Base-by-base conservation (phyloP, 2,113 vertebrate genomes). In the Apodemus sylvaticus region DNA sequence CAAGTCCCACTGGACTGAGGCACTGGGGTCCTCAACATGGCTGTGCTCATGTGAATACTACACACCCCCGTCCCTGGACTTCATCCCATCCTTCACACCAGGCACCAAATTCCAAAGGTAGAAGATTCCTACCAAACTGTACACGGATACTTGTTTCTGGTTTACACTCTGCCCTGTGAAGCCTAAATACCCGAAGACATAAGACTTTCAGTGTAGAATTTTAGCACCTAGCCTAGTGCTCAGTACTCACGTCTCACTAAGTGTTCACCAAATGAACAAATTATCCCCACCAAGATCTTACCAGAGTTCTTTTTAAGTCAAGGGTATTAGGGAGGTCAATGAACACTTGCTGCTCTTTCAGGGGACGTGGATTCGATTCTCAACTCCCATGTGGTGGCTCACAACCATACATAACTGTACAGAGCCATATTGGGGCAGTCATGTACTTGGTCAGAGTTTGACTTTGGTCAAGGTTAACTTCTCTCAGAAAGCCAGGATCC, bases 121-220 rank as follows among this genome's bases (percentile, higher is more conserved):
- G 85, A 70, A 94, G 83, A 94, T 90, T 92, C 55, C 36, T 74
- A 10, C 14, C n/a, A 66, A 92, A 34, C 82, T 77, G 26, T 31
- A 1, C 20, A 73, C 3, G 17, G 26, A 62, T 48, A 51, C 85
- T 73, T 74, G 55, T 19, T n/a, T n/a, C 53, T 45, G 26, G 68
- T 7, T 20, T 74, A 14, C 48, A 11, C 3, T 62, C 66, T 73
- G 22, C 36, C 66, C 36, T 60, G 42, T 91, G 31, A 51, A 89
- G 68, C 7, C 19, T 39, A 31, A 85, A 55, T 70, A 45, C 34
- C 66, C 13, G 31, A 91, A 34, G 76, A 12, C 81, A 86, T 2
- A 1, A n/a, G 26, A 55, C 9, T 78, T 78, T 70, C 48, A 11
- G 11, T 58, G 39, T 5, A n/a, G 2, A 34, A 39, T 58, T 51